Evolutionary conservation across 2,888 invertebrate species (phyloP), one percentile per base, ranked within the genome.

Genomic region (Tenthredo amoena): DNA sequence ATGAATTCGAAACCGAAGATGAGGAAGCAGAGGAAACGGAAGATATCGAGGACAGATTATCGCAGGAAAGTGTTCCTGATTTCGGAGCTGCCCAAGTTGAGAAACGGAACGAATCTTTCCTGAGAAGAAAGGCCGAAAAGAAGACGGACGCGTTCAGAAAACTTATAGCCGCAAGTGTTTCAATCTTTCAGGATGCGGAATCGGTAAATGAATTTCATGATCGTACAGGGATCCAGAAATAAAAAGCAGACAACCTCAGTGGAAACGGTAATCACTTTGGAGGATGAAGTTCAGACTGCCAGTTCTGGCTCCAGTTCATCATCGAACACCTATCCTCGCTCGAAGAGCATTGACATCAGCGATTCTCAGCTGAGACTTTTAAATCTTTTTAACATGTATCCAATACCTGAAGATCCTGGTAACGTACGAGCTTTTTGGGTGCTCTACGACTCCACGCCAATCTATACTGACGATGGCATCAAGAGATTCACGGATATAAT

Each of bases 331-430:
- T 85, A 89, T 72, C 86, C 88, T n/a, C 90, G 90, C 58, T 87
- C 90, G 18, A 88, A 87, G 77, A 87, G 89, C 34, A 88, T 90
- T 47, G 90, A 89, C 7, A 89, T 90, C 68, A 91, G 90, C 65
- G 91, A 92, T 84, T 91, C 91, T 2, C 87, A 90, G 77, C 81
- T 91, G 9, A 90, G 90, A 84, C 85, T 91, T 7, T 82, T 86
- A 18, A 89, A 91, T 86, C 86, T 91, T 5, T 87, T 87, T 37
- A 89, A 88, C 12, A 71, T 84, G 47, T 91, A 88, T 86, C 89
- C 90, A 0, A 47, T 90, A 0, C 90, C 91, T 3, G 88, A 91
- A 7, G 91, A 92, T 85, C 91, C 92, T 31, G 91, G 91, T 6
- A 58, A 90, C 7, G 76, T 87, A 15, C 86, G 87, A 4, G 91